Conservation (phyloP, 2,888 invertebrate species). For the Volucella inflata region DNA sequence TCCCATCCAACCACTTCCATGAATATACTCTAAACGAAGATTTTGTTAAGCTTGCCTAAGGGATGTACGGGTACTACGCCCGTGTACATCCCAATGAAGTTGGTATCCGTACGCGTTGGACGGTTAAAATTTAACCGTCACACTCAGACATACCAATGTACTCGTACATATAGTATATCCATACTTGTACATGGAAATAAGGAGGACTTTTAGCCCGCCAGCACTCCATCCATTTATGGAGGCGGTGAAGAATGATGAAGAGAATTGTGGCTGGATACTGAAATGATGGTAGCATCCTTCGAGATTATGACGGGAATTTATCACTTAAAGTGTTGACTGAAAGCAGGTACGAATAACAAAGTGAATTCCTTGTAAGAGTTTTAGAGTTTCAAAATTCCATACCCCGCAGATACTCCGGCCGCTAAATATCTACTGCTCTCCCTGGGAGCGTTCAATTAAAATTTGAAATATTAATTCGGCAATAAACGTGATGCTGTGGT, state of each 20-base stretch:
- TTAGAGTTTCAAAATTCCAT: too few species aligned
- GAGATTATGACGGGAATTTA: slow-evolving; percentile 56
- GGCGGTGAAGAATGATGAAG: slow-evolving; percentile 19
- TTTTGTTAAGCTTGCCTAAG: slow-evolving; percentile 36
- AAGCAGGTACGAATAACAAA: slow-evolving; percentile 25
- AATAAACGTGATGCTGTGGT: slow-evolving; percentile 40
- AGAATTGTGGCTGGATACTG: slow-evolving; percentile 11
- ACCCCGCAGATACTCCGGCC: background rate
- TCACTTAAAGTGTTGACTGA: slow-evolving; percentile 43
- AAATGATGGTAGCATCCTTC: slow-evolving; percentile 47
- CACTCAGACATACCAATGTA: slow-evolving; percentile 22
- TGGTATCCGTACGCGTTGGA: slow-evolving; percentile 41
- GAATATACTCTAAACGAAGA: slow-evolving; percentile 10
- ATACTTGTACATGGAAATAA: background rate
- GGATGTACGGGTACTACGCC: slow-evolving; percentile 1
- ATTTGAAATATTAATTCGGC: slow-evolving; percentile 63
- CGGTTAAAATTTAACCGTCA: slow-evolving; percentile 36
- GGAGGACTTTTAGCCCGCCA: background rate
- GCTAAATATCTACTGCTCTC: background rate
- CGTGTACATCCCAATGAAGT: slow-evolving; percentile 1
- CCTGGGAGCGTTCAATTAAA: slow-evolving; percentile 51
- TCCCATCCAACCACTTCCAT: background rate
- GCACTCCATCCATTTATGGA: background rate
- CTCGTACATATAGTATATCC: too few species aligned
- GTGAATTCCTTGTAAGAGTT: slow-evolving; percentile 2